Conservation (phyloP, 2,797 vertebrate species). For the Eulemur coronatus region DNA sequence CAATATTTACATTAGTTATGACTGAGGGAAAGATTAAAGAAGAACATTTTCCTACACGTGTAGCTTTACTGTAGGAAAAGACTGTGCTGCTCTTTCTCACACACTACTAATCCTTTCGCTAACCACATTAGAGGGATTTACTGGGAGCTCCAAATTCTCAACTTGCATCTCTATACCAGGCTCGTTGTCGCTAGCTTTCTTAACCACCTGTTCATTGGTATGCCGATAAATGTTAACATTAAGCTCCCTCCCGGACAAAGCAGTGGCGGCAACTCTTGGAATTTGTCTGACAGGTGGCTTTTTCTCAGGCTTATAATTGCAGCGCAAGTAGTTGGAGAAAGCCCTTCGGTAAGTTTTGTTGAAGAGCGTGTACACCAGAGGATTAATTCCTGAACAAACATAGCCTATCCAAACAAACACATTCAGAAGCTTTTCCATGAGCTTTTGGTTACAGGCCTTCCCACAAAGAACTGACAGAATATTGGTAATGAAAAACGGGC, state of each 20-base stretch:
- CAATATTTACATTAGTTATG: slow-evolving; percentile 86
- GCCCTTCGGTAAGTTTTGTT: slow-evolving; percentile 97
- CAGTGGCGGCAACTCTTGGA: slow-evolving; percentile 77
- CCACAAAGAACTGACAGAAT: slow-evolving; percentile 95
- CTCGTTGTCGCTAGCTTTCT: slow-evolving; percentile 83
- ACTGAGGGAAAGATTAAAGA: slow-evolving; percentile 74
- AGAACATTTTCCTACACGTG: slow-evolving; percentile 60
- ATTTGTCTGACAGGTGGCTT: slow-evolving; percentile 82
- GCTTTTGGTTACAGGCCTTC: slow-evolving; percentile 90
- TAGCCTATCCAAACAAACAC: slow-evolving; percentile 99
- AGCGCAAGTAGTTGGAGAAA: slow-evolving; percentile 96
- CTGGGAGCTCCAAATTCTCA: slow-evolving; percentile 87
- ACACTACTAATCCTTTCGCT: slow-evolving; percentile 94
- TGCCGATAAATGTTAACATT: slow-evolving; percentile 90
- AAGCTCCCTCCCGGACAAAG: slow-evolving; percentile 85
- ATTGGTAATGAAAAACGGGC: slow-evolving; percentile 98
- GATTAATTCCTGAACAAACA: slow-evolving; percentile 97
- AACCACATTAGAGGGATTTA: slow-evolving; percentile 89
- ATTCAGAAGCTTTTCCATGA: slow-evolving; percentile 94
- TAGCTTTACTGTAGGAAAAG: slow-evolving; percentile 44
- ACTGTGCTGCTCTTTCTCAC: slow-evolving; percentile 80
- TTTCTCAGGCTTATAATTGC: slow-evolving; percentile 87
- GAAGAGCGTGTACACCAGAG: slow-evolving; percentile 98
- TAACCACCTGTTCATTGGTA: slow-evolving; percentile 50
- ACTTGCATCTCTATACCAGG: slow-evolving; percentile 88